These are phyloP conservation scores for Spodoptera littoralis DNA, from an alignment of 2,888 invertebrate species.

Conservation along the genomic window DNA sequence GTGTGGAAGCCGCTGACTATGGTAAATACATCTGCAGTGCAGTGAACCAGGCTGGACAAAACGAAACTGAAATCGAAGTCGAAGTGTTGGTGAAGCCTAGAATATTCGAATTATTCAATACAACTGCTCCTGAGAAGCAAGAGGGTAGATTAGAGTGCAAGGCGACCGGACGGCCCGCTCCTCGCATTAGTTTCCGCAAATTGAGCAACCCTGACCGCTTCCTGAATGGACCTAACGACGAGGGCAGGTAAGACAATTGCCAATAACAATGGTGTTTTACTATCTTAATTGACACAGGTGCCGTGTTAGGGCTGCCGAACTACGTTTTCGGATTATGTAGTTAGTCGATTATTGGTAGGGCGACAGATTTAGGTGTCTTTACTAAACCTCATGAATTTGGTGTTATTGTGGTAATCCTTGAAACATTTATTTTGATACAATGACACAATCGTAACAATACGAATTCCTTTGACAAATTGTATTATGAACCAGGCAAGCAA, in stretches of 20 bases:
- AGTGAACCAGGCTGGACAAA: slow-evolving; percentile 93
- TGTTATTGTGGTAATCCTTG: too few species aligned
- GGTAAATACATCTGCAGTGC: slow-evolving; percentile 95
- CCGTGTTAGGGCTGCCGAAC: slow-evolving; percentile 6
- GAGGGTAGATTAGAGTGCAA: slow-evolving; percentile 92
- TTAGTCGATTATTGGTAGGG: slow-evolving; percentile 9
- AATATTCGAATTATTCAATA: slow-evolving; percentile 93
- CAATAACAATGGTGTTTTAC: slow-evolving; percentile 53
- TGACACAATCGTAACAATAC: too few species aligned
- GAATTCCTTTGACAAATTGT: too few species aligned
- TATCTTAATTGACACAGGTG: slow-evolving; percentile 52
- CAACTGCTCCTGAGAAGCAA: slow-evolving; percentile 90
- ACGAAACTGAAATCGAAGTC: slow-evolving; percentile 91
- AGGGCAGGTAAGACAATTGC: slow-evolving; percentile 79
- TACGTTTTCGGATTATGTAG: slow-evolving; percentile 12
- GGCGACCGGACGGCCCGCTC: slow-evolving; percentile 94
- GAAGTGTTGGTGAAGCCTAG: slow-evolving; percentile 93
- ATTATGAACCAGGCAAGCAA: too few species aligned
- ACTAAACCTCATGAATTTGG: neutral
- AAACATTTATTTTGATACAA: too few species aligned
- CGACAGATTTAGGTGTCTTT: neutral
- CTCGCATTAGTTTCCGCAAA: slow-evolving; percentile 94
- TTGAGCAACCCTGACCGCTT: slow-evolving; percentile 91
- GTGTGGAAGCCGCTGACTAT: slow-evolving; percentile 93
- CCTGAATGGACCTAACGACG: slow-evolving; percentile 90